Evolutionary conservation across 2,113 vertebrate species (phyloP), one percentile per base, ranked within the genome.

Genomic region (Lutjanus erythropterus): DNA sequence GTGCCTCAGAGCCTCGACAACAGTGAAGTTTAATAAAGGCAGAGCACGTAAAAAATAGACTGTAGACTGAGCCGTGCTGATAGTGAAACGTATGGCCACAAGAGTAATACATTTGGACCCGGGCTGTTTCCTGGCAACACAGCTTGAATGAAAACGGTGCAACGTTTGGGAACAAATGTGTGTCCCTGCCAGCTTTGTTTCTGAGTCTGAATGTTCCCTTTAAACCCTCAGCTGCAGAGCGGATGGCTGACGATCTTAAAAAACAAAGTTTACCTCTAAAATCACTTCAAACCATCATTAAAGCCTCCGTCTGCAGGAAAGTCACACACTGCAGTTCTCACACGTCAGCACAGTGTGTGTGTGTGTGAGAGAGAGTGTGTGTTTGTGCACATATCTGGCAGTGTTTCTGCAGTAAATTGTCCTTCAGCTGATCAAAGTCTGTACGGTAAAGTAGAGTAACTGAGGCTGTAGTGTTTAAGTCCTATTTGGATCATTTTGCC

Each of bases 351-450:
- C 16, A 6, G 42, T 46, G 42, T 46, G 42, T 46, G 16, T 46
- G 42, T 46, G 16, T 46, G 42, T 46, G 16, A 19, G n/a, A 14
- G n/a, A 14, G n/a, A 23, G 42, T 11, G 44, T 61, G 35, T 53
- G 73, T 68, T 29, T 10, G 12, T 72, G 21, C 12, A 23, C 18
- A 44, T 59, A 25, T 44, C 46, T 71, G 65, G 50, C 73, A 50
- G 71, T 6, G 66, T 68, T 62, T 58, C 66, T 58, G 23, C 35
- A 50, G 19, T 46, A 82, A 59, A 85, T 47, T 60, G 75, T 76
- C 83, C 58, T 81, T 84, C 73, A 81, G 10, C 39, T 18, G 58
- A 78, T 81, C 78, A 84, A 85, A 80, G 66, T 72, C 7, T 67
- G 52, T 10, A 25, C 31, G 3, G 41, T 42, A 25, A 29, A 56